These are phyloP conservation scores for Hoplias malabaricus DNA, from an alignment of 2,113 vertebrate species.

Conservation along the genomic window DNA sequence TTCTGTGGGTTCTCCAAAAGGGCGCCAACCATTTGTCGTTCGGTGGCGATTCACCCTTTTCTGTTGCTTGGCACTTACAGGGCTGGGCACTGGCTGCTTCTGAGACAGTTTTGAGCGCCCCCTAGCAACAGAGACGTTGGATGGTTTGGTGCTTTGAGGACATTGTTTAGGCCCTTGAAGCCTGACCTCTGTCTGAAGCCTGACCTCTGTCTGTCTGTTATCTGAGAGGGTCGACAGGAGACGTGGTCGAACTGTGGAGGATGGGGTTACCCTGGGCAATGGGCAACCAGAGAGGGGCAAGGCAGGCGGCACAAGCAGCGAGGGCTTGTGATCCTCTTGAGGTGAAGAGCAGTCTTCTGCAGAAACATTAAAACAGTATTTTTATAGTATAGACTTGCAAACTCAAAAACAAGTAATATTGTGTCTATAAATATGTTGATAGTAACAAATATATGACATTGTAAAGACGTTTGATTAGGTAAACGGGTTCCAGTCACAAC, in stretches of 20 bases:
- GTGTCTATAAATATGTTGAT: no score
- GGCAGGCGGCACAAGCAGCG: conserved; percentile 83
- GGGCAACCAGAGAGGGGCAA: conserved; percentile 89
- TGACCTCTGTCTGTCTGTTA: conserved; percentile 73
- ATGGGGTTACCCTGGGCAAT: conserved; percentile 83
- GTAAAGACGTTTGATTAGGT: no score
- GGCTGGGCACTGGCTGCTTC: conserved; percentile 71
- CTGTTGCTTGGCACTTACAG: conserved; percentile 74
- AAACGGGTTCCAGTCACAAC: no score
- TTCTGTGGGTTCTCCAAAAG: conserved; percentile 84
- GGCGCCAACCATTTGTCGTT: conserved; percentile 93
- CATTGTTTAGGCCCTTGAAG: conserved; percentile 75
- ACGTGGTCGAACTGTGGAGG: conserved; percentile 85
- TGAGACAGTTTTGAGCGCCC: conserved; percentile 75
- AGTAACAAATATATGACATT: no score
- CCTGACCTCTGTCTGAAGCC: conserved; percentile 72
- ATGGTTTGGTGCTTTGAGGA: conserved; percentile 84
- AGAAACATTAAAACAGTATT: background rate
- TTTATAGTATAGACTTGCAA: background rate
- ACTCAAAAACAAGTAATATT: background rate
- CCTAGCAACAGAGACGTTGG: conserved; percentile 80
- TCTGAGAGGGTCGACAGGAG: conserved; percentile 85
- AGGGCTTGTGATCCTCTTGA: conserved; percentile 86
- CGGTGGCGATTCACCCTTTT: conserved; percentile 79
- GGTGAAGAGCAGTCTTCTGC: conserved; percentile 78